Base-by-base conservation (phyloP, 2,113 vertebrate species). In the Triplophysa dalaica region DNA sequence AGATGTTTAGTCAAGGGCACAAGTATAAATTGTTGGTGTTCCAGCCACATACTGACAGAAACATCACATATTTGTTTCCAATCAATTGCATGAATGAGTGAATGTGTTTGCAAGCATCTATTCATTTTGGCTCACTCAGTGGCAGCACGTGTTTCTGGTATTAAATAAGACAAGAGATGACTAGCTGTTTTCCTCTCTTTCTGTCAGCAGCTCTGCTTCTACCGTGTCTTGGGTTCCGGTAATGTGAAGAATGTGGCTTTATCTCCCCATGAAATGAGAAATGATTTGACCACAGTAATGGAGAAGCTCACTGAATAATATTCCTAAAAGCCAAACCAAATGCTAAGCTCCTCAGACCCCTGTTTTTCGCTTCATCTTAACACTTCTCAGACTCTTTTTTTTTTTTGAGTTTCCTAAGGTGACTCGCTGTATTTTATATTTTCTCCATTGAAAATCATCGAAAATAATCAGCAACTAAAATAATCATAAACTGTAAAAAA, bases 231-330 rank as follows among this genome's bases (percentile, higher is more conserved):
- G 50, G 41, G 38, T 77, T 83, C 38, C 67, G 1, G 58, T 58
- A 67, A 10, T 16, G 45, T 9, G 3, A 76, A 61, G 61, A 83
- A 80, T 72, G 73, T 22, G 21, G 50, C 33, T 80, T 76, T 58
- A 70, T 67, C 72, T 38, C 8, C 16, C 14, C 8, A 26, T 61
- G 22, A 74, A 50, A 72, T 63, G 21, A 61, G 38, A 54, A 68
- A 78, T 62, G 1, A 82, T 82, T 67, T 54, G 26, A 33, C 4
- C 9, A 4, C 17, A 8, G 26, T 56, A 70, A 56, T 19, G 19
- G 41, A 74, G 52, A 63, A 24, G 43, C 70, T 54, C 38, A 41
- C 62, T n/a, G 52, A 68, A 5, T 21, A 54, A 41, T 22, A 70
- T 62, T 70, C 41, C 41, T 38, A 11, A 80, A 43, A 45, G 65